Base-by-base conservation (phyloP, 2,888 invertebrate genomes). In the Rugalucina vietnamica region DNA sequence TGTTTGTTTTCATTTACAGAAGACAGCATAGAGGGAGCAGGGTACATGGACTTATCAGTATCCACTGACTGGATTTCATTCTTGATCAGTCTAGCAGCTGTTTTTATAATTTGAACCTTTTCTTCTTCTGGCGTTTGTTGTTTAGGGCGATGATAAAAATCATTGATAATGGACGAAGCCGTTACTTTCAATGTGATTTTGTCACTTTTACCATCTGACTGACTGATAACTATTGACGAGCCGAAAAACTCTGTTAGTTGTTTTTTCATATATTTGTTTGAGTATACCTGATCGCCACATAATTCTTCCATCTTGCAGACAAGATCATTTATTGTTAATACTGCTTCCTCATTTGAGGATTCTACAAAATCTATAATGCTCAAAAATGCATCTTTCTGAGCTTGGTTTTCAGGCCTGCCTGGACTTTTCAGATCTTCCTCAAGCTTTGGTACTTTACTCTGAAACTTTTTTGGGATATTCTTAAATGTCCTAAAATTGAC, bases 201-300 rank as follows among this genome's bases (percentile, higher is more conserved):
- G 50, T 77, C 77, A 29, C 54, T 39, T 29, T 77, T 77, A 32
- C 77, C 77, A 29, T 70, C 70, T 14, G 60, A 3, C 34, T 65
- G 49, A 78, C 78, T 78, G 27, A 78, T 71, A 12, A 60, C 34
- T 49, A 78, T 78, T 49, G 60, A 60, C 21, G 71, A 29, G 24
- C 78, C 78, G 24, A 78, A 78, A 78, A 43, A 12, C 24, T 78
- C 78, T 24, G 39, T 32, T 78, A 78, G 24, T 72, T 78, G 71
- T 10, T 29, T 78, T 24, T 78, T 78, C 34, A 78, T 65, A 34
- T 49, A 54, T 74, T 77, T 69, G 21, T 49, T 70, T 39, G 43
- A 43, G 49, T 77, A 70, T 43, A 49, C 77, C 32, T 49, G 65
- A 37, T 77, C 49, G 34, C 77, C 77, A 77, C 70, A 77, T 65